Evolutionary conservation across 1,140 invertebrate genomes (phyloP).

Genomic region (Andrena cerasifolii): DNA sequence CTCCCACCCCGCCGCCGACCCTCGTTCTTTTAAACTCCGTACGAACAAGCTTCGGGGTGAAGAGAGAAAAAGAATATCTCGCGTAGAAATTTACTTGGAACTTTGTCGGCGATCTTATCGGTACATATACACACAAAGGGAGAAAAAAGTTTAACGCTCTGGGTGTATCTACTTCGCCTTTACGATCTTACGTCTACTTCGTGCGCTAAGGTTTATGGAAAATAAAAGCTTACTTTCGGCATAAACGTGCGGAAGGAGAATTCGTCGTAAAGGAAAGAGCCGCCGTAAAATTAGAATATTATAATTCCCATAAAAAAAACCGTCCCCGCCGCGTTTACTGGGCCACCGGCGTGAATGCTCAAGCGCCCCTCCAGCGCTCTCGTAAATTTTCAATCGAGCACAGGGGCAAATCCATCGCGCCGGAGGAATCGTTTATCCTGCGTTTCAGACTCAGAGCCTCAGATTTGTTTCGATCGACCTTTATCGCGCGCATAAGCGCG

Average conservation of each 20-base stretch:
- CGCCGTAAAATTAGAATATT: slow-evolving; percentile 75
- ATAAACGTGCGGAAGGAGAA: slow-evolving; percentile 59
- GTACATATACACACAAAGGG: slow-evolving; percentile 39
- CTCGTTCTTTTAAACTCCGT: slow-evolving; percentile 11
- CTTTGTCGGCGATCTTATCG: slow-evolving; percentile 53
- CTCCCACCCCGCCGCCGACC: not conserved
- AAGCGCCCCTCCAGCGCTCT: not conserved
- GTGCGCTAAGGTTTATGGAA: slow-evolving; percentile 72
- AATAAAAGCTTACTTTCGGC: slow-evolving; percentile 69
- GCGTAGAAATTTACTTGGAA: slow-evolving; percentile 47
- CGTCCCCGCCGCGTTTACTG: not conserved
- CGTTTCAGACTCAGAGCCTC: not conserved
- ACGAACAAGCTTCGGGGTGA: not conserved
- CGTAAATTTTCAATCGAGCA: slow-evolving; percentile 60
- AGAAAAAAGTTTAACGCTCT: slow-evolving; percentile 56
- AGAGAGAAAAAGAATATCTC: slow-evolving; percentile 15
- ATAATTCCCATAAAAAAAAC: slow-evolving; percentile 71
- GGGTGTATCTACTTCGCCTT: slow-evolving; percentile 53
- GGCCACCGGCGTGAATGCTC: not conserved
- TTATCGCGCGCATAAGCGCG: slow-evolving; percentile 9
- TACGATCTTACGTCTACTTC: slow-evolving; percentile 56
- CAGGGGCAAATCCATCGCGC: slow-evolving; percentile 37
- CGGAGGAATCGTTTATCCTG: slow-evolving; percentile 48
- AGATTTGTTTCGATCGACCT: slow-evolving; percentile 53
- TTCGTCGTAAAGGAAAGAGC: slow-evolving; percentile 60